Base-by-base conservation (phyloP, 2,888 invertebrate species). In the Omphaloscelis lunosa region DNA sequence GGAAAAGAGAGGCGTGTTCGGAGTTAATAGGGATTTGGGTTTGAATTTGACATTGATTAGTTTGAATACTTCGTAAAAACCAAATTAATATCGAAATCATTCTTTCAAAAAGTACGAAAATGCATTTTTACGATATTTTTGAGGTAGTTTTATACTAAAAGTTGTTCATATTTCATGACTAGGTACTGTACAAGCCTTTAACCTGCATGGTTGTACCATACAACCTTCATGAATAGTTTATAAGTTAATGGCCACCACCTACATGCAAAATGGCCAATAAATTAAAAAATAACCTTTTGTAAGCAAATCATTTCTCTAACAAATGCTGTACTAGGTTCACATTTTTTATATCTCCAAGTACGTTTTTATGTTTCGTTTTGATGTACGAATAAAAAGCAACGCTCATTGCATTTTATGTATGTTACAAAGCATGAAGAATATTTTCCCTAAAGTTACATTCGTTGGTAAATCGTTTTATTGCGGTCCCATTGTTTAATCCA, bases 321-420 rank as follows among this genome's bases (percentile, higher is more conserved):
- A 27, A 27, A 45, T 17, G 11, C 5, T 62, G 3, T 75, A 53
- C 20, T 7, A 59, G 2, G 15, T 29, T 51, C 9, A 17, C n/a
- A 61, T 45, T 45, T 29, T 51, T 53, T 17, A 11, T 20, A 56
- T 29, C 1, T 39, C 0, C 3, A 39, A 39, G 56, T 41, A 51
- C 23, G 29, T 63, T 48, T 80, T 80, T 58, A 71, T 41, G 56
- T 41, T 71, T 80, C 39, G 23, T 62, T 71, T 62, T 79, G 45
- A 77, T 48, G 53, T 72, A 51, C 48, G 63, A 63, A 48, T 80
- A 72, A 80, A 77, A 80, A 63, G 48, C 62, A 72, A 72, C 39
- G 29, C 29, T 81, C 61, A 72, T 73, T 77, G 77, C 67, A 84
- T 77, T 84, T 80, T 73, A 73, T 74, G 66, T 29, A 58, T 58